Percentiles rank a stretch among this genome's conserved stretches.
These are phyloP conservation scores for Limnephilus marmoratus DNA, from an alignment of 2,888 invertebrate genomes.

Conservation along the genomic window DNA sequence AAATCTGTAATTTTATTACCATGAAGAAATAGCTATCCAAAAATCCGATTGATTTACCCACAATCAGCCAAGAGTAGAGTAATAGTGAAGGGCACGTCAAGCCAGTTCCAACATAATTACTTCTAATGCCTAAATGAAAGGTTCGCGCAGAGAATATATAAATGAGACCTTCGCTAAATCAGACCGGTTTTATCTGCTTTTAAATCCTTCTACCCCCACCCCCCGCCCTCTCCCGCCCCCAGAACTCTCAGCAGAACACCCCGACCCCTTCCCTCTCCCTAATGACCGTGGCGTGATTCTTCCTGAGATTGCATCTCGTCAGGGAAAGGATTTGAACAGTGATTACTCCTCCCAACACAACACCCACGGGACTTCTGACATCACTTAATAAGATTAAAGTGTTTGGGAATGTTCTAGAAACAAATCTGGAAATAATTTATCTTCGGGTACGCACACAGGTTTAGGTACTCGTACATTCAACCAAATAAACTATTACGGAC, in stretches of 20 bases:
- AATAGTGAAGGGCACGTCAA: background rate
- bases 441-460: background rate
- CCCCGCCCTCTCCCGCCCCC: background rate
- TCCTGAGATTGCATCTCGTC: conserved; percentile 24
- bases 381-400: conserved; percentile 46
- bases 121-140: background rate
- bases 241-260: too few species aligned
- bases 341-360: conserved; percentile 10
- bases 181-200: background rate
- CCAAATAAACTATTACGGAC: background rate
- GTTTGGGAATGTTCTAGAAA: conserved; percentile 26
- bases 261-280: background rate
- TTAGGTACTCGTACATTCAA: background rate
- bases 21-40: background rate
- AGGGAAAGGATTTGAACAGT: conserved; percentile 17
- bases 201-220: background rate
- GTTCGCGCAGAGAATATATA: background rate
- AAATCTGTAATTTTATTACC: background rate
- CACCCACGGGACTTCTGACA: conserved; percentile 17
- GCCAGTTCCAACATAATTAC: background rate
- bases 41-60: background rate
- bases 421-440: background rate
- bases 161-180: background rate
- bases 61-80: background rate
- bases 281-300: conserved; percentile 14